phyloP scores from a whole-genome alignment of 2,113 vertebrate species.

The Terrapene triunguis region DNA sequence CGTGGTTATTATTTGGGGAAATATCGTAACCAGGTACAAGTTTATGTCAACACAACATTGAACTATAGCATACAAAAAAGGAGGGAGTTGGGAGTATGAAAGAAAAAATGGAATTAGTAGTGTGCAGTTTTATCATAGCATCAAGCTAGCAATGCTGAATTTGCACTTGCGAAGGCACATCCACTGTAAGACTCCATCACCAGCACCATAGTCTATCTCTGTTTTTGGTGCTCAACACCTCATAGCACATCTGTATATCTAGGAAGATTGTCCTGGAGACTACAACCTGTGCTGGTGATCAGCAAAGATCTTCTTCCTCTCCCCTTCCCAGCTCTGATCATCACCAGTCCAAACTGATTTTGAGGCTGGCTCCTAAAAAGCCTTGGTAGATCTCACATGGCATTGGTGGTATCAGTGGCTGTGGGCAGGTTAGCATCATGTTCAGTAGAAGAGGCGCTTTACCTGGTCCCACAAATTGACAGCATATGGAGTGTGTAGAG shows the following conservation, averaged over 20 bases:
- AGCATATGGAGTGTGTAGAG: neutral
- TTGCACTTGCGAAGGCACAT: neutral
- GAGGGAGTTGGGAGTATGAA: neutral
- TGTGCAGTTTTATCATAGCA: neutral
- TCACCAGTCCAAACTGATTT: neutral
- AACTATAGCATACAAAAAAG: neutral
- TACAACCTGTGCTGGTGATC: too few relatives aligned
- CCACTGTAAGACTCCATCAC: neutral
- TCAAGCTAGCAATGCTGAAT: neutral
- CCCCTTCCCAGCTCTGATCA: too few relatives aligned
- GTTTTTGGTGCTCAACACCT: neutral
- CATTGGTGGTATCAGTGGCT: neutral
- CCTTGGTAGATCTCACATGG: neutral
- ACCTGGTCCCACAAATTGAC: neutral
- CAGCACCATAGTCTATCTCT: neutral
- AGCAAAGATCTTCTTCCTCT: too few relatives aligned
- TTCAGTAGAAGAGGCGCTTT: neutral
- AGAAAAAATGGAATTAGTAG: neutral
- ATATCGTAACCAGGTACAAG: neutral
- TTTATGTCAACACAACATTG: neutral
- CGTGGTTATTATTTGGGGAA: neutral
- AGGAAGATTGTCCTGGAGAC: neutral
- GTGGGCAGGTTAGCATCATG: neutral
- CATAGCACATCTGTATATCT: neutral
- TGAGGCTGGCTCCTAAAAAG: neutral